phyloP scores from a whole-genome alignment of 2,888 invertebrate species.

The Cerceris ruficornis region DNA sequence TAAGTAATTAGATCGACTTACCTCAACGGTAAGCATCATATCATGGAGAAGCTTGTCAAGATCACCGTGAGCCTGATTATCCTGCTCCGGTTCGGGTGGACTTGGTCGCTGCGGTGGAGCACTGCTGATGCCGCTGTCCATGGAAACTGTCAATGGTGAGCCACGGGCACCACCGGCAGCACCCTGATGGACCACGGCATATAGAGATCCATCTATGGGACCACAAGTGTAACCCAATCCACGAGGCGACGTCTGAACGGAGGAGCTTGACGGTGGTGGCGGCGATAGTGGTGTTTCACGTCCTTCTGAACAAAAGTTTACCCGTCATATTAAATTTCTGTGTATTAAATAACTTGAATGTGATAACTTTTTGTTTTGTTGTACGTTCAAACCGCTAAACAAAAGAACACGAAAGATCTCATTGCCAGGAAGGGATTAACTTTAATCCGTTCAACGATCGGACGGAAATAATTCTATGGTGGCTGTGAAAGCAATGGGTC shows the following conservation, averaged over 20 bases:
- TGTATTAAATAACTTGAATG: neutral
- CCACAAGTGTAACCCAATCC: slow-evolving; percentile 88
- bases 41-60: slow-evolving; percentile 92
- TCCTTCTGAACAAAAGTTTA: slow-evolving; percentile 82
- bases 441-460: slow-evolving; percentile 52
- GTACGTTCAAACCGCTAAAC: too few species aligned
- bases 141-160: slow-evolving; percentile 92
- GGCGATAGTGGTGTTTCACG: slow-evolving; percentile 83
- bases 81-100: slow-evolving; percentile 76
- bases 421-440: slow-evolving; percentile 52
- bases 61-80: slow-evolving; percentile 85
- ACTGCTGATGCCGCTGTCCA: slow-evolving; percentile 95
- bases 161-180: slow-evolving; percentile 83
- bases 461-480: slow-evolving; percentile 36
- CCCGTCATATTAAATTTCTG: slow-evolving; percentile 13
- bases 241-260: slow-evolving; percentile 81
- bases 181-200: slow-evolving; percentile 85
- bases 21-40: slow-evolving; percentile 94
- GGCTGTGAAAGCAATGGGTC: too few species aligned
- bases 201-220: slow-evolving; percentile 94
- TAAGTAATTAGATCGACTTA: slow-evolving; percentile 72
- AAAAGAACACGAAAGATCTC: slow-evolving; percentile 36
- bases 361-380: too few species aligned
- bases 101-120: slow-evolving; percentile 80
- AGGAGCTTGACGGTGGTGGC: slow-evolving; percentile 80